Evolutionary conservation across 2,888 invertebrate species (phyloP), one percentile per base, ranked within the genome.

Genomic region (Alitta virens): DNA sequence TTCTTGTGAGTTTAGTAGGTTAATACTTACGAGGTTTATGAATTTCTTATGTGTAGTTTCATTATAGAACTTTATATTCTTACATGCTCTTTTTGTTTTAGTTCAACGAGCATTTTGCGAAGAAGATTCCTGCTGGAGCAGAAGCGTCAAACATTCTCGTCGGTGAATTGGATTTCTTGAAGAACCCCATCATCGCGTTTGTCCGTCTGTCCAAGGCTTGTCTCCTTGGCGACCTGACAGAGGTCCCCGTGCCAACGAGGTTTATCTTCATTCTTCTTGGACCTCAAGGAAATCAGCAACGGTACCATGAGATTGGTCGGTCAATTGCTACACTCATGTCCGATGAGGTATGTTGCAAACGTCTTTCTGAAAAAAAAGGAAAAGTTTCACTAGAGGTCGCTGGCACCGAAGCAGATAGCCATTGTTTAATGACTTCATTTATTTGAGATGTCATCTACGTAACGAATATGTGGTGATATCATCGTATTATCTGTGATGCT

Each of bases 271-370:
- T 75, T 27, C 62, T 76, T 57, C 68, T 77, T 40, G 76, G 75
- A 56, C 78, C 73, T 9, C 64, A 58, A 53, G 75, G 71, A 21
- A 63, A 67, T 53, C 66, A 66, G 63, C 66, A 66, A 26, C 66
- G 70, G 25, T 94, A 93, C 82, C 92, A 94, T 79, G 98, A 99
- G 86, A 93, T 97, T 62, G 98, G 97, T 5, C 86, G 98, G 69
- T 95, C 97, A 12, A 95, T 99, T 89, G 96, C 95, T 43, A 97
- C 97, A 0, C 85, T 98, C 59, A 94, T 98, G 94, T 94, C 95
- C 0, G 98, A 99, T 82, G 97, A 99, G 85, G 93, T 85, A 68
- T 56, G 71, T 49, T n/a, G n/a, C n/a, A n/a, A n/a, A n/a, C n/a
- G n/a, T n/a, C n/a, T n/a, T n/a, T n/a, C n/a, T n/a, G n/a, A n/a